A percentile compares a stretch with the other conserved stretches of the same genome.
phyloP scores from a whole-genome alignment of 2,888 invertebrate genomes.

The Mimachlamys varia region DNA sequence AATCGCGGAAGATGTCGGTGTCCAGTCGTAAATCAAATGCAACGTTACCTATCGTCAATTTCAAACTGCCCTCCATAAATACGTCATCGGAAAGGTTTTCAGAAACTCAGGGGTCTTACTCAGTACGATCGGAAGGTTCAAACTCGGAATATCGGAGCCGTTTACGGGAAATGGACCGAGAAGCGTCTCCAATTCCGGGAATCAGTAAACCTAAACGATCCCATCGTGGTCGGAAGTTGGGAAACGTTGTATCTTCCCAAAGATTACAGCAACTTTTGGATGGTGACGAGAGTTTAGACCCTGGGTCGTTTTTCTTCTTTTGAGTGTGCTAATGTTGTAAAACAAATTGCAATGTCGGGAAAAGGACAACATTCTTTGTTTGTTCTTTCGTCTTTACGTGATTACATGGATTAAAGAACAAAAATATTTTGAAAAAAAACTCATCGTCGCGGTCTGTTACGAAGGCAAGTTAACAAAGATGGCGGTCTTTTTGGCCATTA shows the following conservation, averaged over 20 bases:
- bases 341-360: background rate
- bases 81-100: background rate
- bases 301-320: slow-evolving; percentile 47
- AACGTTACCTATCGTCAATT: slow-evolving; percentile 3
- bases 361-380: background rate
- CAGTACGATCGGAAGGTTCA: background rate
- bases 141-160: slow-evolving; percentile 38
- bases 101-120: slow-evolving; percentile 39
- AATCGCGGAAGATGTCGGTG: slow-evolving; percentile 37
- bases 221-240: slow-evolving; percentile 46
- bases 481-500: too few relatives aligned
- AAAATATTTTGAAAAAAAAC: background rate
- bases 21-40: slow-evolving; percentile 32
- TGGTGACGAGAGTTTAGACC: slow-evolving; percentile 47
- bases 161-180: slow-evolving; percentile 48
- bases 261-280: slow-evolving; percentile 52
- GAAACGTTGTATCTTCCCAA: slow-evolving; percentile 50
- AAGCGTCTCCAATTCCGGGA: slow-evolving; percentile 52
- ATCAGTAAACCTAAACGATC: slow-evolving; percentile 34
- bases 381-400: background rate
- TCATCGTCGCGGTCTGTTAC: background rate
- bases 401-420: background rate
- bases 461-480: too few relatives aligned
- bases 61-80: slow-evolving; percentile 17
- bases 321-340: background rate